Evolutionary conservation across 2,888 invertebrate species (phyloP).

Genomic region (Cryptocheilus praepositus): DNA sequence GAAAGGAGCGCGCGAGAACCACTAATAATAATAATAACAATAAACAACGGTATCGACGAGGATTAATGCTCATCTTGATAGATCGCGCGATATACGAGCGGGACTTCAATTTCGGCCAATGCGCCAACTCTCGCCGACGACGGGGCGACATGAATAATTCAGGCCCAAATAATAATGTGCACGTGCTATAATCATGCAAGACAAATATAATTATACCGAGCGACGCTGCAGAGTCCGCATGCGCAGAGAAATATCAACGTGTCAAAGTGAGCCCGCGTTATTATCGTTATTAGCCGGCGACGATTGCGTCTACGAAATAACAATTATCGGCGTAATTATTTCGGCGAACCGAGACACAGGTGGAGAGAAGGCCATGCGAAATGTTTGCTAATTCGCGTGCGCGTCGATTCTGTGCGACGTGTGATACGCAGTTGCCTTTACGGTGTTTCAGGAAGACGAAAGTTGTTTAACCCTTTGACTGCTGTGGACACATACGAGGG

Average conservation of each 20-base stretch:
- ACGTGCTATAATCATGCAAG: constrained; percentile 58
- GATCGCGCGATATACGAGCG: constrained; percentile 41
- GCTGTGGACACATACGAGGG: too few species aligned
- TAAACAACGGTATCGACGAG: constrained; percentile 42
- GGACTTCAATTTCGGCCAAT: constrained; percentile 38
- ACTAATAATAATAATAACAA: constrained; percentile 39
- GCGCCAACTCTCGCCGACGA: constrained; percentile 17
- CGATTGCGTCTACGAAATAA: constrained; percentile 47
- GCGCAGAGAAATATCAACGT: constrained; percentile 46
- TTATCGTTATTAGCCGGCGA: constrained; percentile 25
- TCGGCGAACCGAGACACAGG: neutral
- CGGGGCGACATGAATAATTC: constrained; percentile 55
- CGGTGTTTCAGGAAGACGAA: too few species aligned
- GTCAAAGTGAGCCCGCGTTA: constrained; percentile 35
- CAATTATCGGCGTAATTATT: constrained; percentile 38
- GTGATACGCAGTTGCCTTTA: too few species aligned
- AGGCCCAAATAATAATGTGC: constrained; percentile 57
- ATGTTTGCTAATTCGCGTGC: too few species aligned
- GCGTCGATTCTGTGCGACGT: too few species aligned
- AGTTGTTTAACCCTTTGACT: too few species aligned
- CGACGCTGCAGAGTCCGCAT: constrained; percentile 2
- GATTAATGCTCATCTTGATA: constrained; percentile 53
- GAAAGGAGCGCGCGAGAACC: neutral
- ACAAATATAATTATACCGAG: constrained; percentile 57
- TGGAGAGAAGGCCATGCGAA: too few species aligned